Base-by-base conservation (phyloP, 2,797 vertebrate genomes). In the Lagodon rhomboides region DNA sequence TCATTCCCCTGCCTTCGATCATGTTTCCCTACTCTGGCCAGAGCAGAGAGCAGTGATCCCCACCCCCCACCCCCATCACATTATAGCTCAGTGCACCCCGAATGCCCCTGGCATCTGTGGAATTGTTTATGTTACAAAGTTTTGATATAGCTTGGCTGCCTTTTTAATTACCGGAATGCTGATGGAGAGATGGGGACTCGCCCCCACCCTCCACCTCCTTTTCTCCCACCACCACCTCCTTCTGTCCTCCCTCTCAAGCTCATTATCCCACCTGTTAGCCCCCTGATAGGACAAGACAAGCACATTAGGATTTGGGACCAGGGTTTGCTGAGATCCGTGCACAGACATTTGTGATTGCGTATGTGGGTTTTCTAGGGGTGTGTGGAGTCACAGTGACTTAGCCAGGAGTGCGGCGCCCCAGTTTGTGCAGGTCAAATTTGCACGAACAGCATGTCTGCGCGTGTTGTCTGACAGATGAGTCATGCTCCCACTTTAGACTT, bases 91-190 rank as follows among this genome's bases (percentile, higher is more conserved):
- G 18, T 83, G 74, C 67, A 66, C 66, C 82, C 68, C n/a, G 12
- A 70, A 67, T 60, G 50, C 71, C 50, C 66, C 75, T 81, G 88
- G 88, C 85, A 92, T 94, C 71, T 79, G 56, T 83, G 87, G 87
- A 91, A 92, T 91, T 93, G 91, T 93, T 94, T 91, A 87, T 92
- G 87, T 94, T 90, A 76, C 58, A 80, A 53, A 61, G 75, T 90
- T 91, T 88, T 85, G 80, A 87, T 93, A 85, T 82, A 64, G 82
- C 80, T 47, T 54, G 47, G 68, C 85, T 87, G 80, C 73, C 85
- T 82, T 88, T 87, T 90, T 91, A 93, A 93, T 92, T 92, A 83
- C 70, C 8, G 69, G 64, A 90, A 88, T 90, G 87, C 85, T 87
- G 89, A 91, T 87, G 73, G 82, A 87, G 72, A 84, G 83, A 89